These are phyloP conservation scores for Diaphora mendica DNA, from an alignment of 2,888 invertebrate species.

Conservation along the genomic window DNA sequence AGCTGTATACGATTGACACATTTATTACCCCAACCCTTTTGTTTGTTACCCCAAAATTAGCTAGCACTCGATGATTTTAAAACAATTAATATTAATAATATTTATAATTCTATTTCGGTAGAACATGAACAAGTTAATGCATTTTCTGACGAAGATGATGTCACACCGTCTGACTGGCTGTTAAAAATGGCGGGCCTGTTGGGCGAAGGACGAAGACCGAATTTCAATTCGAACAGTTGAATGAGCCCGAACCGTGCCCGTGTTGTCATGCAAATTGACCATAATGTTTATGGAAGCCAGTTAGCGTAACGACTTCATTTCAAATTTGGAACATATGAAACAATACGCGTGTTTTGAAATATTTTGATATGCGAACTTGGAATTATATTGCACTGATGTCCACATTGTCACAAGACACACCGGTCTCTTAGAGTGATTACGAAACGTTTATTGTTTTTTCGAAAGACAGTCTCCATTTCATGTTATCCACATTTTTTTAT, in stretches of 20 bases:
- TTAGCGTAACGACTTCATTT: constrained; percentile 48
- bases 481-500: too few relatives aligned
- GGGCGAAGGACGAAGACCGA: constrained; percentile 66
- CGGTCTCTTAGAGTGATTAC: too few relatives aligned
- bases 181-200: constrained; percentile 55
- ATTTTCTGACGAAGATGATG: constrained; percentile 58
- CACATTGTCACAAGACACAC: background rate
- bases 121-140: constrained; percentile 33
- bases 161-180: constrained; percentile 44
- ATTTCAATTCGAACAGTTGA: constrained; percentile 63
- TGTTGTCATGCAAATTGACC: constrained; percentile 71
- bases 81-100: background rate
- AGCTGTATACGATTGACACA: background rate
- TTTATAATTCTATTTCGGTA: background rate
- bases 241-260: constrained; percentile 47
- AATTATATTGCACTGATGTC: background rate
- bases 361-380: background rate
- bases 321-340: constrained; percentile 36
- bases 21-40: background rate
- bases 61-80: background rate
- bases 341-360: constrained; percentile 25
- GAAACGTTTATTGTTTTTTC: too few relatives aligned
- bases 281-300: constrained; percentile 47
- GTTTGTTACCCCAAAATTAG: background rate
- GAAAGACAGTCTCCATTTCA: too few relatives aligned